Base-by-base conservation (phyloP, 2,888 invertebrate species). In the Caenorhabditis sp. region DNA sequence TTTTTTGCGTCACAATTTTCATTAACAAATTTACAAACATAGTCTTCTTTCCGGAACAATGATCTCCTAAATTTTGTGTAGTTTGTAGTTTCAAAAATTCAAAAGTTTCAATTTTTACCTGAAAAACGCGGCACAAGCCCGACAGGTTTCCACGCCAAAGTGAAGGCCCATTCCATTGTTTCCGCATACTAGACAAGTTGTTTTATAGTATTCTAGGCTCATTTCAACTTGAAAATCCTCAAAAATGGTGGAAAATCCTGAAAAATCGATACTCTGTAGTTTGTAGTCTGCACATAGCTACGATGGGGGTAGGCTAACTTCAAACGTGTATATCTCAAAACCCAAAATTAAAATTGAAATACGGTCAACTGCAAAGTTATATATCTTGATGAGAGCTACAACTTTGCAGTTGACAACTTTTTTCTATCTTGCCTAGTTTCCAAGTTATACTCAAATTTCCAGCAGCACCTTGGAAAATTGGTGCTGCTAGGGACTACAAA, bases 91-190 rank as follows among this genome's bases (percentile, higher is more conserved):
- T 40, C 8, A 40, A 9, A 40, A 40, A 40, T 40, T 50, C 20
- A 22, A 2, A 50, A 22, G 32, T 4, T 13, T 40, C 13, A 40
- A 9, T 40, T 40, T 9, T 40, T 26, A 79, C 78, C 67, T 58
- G 18, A 67, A 79, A 71, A 79, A 79, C 32, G 71, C 67, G n/a
- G 78, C 78, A 55, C 78, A 79, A 0, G 78, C 78, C 15, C 78
- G 65, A 50, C 78, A 79, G 13, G 53, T 51, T 13, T 67, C 51
- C 32, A 79, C 78, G 9, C 78, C 78, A 55, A 79, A 79, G 40
- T 79, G 78, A 8, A 20, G 5, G 0, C 78, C 78, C 40, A 65
- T 20, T 0, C 51, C 60, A 22, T 65, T 40, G 22, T 22, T 62
- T 22, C 13, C 32, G 18, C 80, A 80, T 18, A 80, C 53, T n/a